Evolutionary conservation across 2,113 vertebrate genomes (phyloP).

Genomic region (Grantiella picta): DNA sequence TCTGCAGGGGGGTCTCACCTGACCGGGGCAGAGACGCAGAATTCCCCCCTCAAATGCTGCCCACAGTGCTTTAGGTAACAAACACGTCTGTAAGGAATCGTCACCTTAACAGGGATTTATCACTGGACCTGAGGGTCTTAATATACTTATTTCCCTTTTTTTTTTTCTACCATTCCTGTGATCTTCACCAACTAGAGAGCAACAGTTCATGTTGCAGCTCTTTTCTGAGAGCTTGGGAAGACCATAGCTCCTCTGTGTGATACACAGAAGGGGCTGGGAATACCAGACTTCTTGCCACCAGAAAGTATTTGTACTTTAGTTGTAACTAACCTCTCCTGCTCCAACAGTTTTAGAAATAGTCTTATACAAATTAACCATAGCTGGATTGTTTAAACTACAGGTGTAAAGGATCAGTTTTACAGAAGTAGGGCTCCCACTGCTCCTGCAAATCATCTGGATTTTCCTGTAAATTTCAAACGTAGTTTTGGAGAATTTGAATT

Average conservation of each 20-base stretch:
- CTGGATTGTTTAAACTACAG: not conserved
- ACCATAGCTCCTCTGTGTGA: not conserved
- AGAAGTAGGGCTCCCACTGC: not conserved
- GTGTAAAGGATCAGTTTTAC: not conserved
- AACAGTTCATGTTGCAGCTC: not conserved
- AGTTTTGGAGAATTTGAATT: not conserved
- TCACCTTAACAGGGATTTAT: not conserved
- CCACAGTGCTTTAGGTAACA: not conserved
- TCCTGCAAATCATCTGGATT: not conserved
- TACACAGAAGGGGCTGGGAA: not conserved
- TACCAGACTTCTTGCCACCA: not conserved
- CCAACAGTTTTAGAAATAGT: not conserved
- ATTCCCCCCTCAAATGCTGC: fast-evolving
- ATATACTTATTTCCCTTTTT: not conserved
- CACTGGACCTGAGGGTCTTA: too few relatives aligned
- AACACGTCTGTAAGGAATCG: not conserved
- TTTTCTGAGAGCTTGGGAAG: not conserved
- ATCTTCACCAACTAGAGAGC: not conserved
- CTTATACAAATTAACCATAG: too few relatives aligned
- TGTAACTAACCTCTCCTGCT: not conserved
- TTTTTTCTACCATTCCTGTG: not conserved
- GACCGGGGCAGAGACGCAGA: not conserved
- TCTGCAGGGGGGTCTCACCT: not conserved
- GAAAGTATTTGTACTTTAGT: not conserved
- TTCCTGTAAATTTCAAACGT: not conserved